Base-by-base conservation (phyloP, 2,113 vertebrate species). In the Misgurnus mizolepis region DNA sequence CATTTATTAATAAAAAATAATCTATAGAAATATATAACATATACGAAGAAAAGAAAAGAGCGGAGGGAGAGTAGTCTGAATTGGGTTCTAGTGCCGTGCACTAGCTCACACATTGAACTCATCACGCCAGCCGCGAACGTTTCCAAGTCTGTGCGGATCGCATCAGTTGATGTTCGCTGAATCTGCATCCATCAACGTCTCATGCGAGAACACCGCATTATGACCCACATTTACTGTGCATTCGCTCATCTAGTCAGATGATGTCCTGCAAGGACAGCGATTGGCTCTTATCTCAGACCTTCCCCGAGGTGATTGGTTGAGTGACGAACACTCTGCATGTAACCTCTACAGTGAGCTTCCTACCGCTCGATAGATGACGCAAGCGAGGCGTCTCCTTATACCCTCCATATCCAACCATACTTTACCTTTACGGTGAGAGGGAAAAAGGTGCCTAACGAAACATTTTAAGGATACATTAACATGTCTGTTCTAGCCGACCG, bases 81-180 rank as follows among this genome's bases (percentile, higher is more conserved):
- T 58, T 58, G 55, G 55, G 55, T 58, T 58, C 55, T 58, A 58
- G 17, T 18, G 6, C 18, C 15, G 71, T 89, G 22, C 82, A 88
- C 86, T 90, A 89, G 89, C 93, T 93, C 91, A 92, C 88, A 92
- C 93, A 94, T 93, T 91, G 93, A 86, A 94, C 93, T 93, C 89
- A 90, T 22, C 11, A 4, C 0, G 92, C 93, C 0, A 91, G 93
- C 93, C 93, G 90, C 92, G 92, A 91, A 91, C 89, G 82, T 67
- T 93, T 93, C 93, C 93, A 93, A 94, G 80, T 85, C 85, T 45
- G 43, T 68, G 71, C 0, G 71, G 43, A 76, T 77, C 53, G 80
- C 85, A 88, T 85, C 80, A 58, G 77, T 79, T 61, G 49, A 9
- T n/a, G n/a, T 34, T 34, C 27, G 53, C 17, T n/a, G 0, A 56